phyloP scores from a whole-genome alignment of 1,140 invertebrate genomes.

The Gonioctena quinquepunctata region DNA sequence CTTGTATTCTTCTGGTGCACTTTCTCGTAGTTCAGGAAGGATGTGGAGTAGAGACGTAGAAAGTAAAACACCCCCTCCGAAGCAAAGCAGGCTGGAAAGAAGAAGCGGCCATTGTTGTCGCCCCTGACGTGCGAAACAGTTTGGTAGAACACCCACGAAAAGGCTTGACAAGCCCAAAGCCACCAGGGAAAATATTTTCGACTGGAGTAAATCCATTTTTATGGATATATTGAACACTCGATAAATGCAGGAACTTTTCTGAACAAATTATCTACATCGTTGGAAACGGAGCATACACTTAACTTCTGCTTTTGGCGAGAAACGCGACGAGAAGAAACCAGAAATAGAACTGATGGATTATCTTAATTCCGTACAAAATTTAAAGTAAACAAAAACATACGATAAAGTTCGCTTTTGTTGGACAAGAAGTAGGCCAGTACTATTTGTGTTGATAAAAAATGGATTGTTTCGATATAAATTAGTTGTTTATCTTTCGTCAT shows the following conservation, averaged over 20 bases:
- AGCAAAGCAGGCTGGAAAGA: slow-evolving; percentile 73
- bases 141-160: slow-evolving; percentile 66
- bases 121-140: slow-evolving; percentile 61
- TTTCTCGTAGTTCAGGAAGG: slow-evolving; percentile 71
- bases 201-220: slow-evolving; percentile 25
- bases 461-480: no score
- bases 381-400: background rate
- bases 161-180: slow-evolving; percentile 70
- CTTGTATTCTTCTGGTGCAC: slow-evolving; percentile 26
- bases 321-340: no score
- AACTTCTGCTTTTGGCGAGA: no score
- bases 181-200: slow-evolving; percentile 45
- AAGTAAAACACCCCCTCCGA: slow-evolving; percentile 83
- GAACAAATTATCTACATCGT: no score
- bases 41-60: slow-evolving; percentile 83
- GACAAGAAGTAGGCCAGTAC: background rate
- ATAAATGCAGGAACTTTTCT: no score
- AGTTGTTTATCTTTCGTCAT: no score
- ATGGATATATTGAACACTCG: no score
- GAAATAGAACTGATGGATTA: no score
- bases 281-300: no score
- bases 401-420: background rate
- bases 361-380: no score
- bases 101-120: slow-evolving; percentile 62
- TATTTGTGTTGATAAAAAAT: background rate